Evolutionary conservation across 2,888 invertebrate genomes (phyloP).

Genomic region (Eristalinus aeneus): DNA sequence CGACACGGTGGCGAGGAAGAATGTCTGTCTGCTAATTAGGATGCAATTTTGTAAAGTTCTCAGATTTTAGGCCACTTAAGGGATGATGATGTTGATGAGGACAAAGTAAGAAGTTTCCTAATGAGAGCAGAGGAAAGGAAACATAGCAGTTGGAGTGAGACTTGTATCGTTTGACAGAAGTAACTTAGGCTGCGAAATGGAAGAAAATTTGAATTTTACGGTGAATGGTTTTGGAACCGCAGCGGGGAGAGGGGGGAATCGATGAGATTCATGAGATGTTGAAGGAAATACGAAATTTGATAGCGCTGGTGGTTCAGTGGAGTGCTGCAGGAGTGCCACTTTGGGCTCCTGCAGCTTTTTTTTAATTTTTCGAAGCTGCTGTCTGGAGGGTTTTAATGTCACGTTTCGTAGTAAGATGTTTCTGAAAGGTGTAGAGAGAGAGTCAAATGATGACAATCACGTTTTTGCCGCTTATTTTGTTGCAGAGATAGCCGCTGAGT

Average conservation of each 20-base stretch:
- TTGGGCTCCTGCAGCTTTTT: too few relatives aligned
- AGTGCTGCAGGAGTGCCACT: too few relatives aligned
- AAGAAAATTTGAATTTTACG: not conserved
- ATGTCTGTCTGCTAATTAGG: slow-evolving; percentile 43
- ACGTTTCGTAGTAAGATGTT: too few relatives aligned
- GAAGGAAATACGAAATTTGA: not conserved
- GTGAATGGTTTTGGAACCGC: not conserved
- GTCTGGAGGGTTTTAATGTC: too few relatives aligned
- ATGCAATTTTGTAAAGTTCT: slow-evolving; percentile 47
- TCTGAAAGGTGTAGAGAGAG: too few relatives aligned
- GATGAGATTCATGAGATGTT: not conserved
- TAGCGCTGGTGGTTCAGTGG: too few relatives aligned
- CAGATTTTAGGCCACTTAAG: slow-evolving; percentile 21
- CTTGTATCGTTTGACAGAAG: not conserved
- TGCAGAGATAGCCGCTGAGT: too few relatives aligned
- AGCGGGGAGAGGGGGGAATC: not conserved
- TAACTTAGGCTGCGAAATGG: not conserved
- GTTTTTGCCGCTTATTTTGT: too few relatives aligned
- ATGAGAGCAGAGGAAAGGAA: not conserved
- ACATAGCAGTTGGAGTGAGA: not conserved
- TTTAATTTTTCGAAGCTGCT: too few relatives aligned
- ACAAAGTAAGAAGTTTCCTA: slow-evolving; percentile 29
- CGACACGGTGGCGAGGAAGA: not conserved
- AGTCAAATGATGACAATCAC: too few relatives aligned
- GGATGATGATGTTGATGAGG: not conserved